A percentile compares a stretch with the other conserved stretches of the same genome.
phyloP scores from a whole-genome alignment of 2,888 invertebrate species.

The Cerastis leucographa region DNA sequence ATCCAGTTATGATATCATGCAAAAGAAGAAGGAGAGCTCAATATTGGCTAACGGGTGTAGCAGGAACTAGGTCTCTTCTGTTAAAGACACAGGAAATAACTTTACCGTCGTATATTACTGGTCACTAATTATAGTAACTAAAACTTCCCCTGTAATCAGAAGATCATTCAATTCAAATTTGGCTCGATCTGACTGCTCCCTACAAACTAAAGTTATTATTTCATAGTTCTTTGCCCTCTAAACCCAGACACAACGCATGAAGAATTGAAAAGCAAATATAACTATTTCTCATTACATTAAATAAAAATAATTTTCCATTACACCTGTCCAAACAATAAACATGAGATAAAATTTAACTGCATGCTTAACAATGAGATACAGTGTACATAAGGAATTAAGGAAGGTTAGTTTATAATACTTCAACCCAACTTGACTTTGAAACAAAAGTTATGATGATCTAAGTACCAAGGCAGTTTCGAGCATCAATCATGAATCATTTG shows the following conservation, averaged over 20 bases:
- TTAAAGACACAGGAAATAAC: neutral
- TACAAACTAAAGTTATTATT: neutral
- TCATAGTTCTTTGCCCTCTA: neutral
- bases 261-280: slow-evolving; percentile 10
- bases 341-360: slow-evolving; percentile 5
- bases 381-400: neutral
- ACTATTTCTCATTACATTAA: neutral
- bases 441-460: slow-evolving; percentile 1
- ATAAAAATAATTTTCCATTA: slow-evolving; percentile 6
- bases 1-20: neutral
- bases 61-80: neutral
- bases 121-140: neutral
- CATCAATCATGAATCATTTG: slow-evolving; percentile 48
- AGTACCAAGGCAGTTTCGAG: neutral
- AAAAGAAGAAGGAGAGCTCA: neutral
- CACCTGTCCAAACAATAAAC: slow-evolving; percentile 34
- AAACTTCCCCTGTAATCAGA: neutral
- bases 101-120: neutral
- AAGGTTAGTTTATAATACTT: neutral
- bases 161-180: neutral
- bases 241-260: neutral
- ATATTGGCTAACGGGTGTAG: too few species aligned
- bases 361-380: neutral
- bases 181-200: neutral
- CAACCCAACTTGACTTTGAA: neutral